Evolutionary conservation across 2,797 vertebrate genomes (phyloP).

Genomic region (Mus minutoides): DNA sequence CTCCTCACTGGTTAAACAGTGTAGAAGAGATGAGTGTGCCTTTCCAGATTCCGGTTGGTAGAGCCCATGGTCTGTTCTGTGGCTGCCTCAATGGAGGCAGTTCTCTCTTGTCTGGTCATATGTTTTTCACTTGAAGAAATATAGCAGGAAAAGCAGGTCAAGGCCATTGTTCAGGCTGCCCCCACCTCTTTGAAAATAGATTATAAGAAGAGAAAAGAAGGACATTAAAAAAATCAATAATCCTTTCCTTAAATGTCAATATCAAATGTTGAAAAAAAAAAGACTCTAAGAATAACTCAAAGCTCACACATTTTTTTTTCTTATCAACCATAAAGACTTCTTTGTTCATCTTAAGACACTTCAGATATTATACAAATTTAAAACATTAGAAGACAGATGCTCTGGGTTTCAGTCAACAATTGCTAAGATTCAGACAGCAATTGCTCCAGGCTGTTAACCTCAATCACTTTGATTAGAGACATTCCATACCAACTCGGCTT

Average conservation of each 20-base stretch:
- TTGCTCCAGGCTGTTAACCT: background rate
- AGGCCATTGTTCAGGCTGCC: background rate
- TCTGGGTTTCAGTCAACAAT: background rate
- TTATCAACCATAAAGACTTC: background rate
- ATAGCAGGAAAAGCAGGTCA: background rate
- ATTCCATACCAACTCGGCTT: background rate
- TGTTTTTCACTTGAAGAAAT: background rate
- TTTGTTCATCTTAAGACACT: background rate
- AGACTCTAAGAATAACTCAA: background rate
- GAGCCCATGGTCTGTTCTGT: background rate
- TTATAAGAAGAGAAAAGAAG: constrained; percentile 13
- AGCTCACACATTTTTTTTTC: background rate
- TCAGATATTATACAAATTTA: background rate
- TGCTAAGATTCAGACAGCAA: background rate
- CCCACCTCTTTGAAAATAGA: constrained; percentile 6
- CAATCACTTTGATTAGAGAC: background rate
- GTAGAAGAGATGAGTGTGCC: background rate
- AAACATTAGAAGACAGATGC: background rate
- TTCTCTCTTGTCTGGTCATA: background rate
- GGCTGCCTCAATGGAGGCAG: background rate
- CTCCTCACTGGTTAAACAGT: background rate
- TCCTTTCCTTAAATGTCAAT: constrained; percentile 14
- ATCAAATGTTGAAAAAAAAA: background rate
- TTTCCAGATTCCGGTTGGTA: background rate
- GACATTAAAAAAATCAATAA: constrained; percentile 54